phyloP scores from a whole-genome alignment of 1,140 invertebrate genomes.

The Acromyrmex echinatior region DNA sequence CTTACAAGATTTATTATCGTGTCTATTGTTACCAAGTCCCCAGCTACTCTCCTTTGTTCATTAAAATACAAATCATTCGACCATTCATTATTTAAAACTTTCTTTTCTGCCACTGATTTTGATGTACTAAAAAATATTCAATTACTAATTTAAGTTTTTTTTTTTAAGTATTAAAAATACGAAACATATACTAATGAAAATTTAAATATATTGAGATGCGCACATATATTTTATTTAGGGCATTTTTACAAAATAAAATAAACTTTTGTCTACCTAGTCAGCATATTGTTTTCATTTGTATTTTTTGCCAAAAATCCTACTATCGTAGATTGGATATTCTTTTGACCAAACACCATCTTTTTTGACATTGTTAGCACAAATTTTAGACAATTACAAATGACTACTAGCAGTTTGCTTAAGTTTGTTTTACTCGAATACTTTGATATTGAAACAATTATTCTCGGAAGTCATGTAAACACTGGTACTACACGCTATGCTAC shows the following conservation, averaged over 20 bases:
- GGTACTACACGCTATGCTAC: too few species aligned
- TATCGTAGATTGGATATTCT: conserved; percentile 59
- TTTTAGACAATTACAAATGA: background rate
- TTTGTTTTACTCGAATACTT: background rate
- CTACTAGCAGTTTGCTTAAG: background rate
- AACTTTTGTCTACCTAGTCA: conserved; percentile 51
- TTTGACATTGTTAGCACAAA: conserved; percentile 63
- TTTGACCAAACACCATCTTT: conserved; percentile 37
- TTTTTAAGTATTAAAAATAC: background rate
- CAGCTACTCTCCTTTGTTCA: background rate
- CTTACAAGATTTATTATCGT: conserved; percentile 69
- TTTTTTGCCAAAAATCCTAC: conserved; percentile 57
- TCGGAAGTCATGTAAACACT: background rate
- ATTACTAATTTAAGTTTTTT: background rate
- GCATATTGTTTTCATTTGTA: background rate
- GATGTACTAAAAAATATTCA: conserved; percentile 51
- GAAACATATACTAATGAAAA: background rate
- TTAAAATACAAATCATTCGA: background rate
- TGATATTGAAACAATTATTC: background rate
- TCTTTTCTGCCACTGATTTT: conserved; percentile 16
- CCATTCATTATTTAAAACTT: background rate
- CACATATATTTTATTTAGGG: background rate
- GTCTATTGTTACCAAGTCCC: conserved; percentile 24
- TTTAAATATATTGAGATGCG: background rate
- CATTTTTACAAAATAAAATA: background rate